A percentile compares a stretch with the other conserved stretches of the same genome.
These are phyloP conservation scores for Gnathonemus longibarbis DNA, from an alignment of 2,113 vertebrate genomes.

Conservation along the genomic window DNA sequence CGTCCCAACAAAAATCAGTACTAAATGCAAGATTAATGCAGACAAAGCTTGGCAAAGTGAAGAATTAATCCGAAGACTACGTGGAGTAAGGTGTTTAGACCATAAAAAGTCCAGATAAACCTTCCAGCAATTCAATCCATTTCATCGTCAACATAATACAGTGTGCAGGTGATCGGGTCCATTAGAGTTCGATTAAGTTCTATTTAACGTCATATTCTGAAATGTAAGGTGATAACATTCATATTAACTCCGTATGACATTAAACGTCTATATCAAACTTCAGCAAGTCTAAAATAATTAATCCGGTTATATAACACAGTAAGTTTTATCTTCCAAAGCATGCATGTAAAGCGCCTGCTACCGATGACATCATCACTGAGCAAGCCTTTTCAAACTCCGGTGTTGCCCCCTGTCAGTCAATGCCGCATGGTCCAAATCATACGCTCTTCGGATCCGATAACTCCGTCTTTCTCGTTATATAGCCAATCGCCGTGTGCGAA, in stretches of 20 bases:
- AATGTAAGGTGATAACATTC: background rate
- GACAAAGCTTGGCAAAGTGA: background rate
- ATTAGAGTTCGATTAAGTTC: background rate
- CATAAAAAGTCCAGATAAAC: background rate
- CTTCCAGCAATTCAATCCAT: background rate
- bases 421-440: background rate
- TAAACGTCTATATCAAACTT: background rate
- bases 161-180: background rate
- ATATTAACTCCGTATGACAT: background rate
- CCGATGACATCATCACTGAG: background rate
- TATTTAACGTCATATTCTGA: background rate
- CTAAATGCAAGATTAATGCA: background rate
- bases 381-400: background rate
- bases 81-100: background rate
- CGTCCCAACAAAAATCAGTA: background rate
- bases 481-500: constrained; percentile 2
- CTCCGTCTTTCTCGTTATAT: background rate
- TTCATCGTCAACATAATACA: background rate
- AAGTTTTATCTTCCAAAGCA: background rate
- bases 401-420: background rate
- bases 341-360: background rate
- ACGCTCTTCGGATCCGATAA: background rate
- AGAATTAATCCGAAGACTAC: background rate
- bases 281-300: background rate
- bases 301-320: background rate